These are phyloP conservation scores for Lasioglossum baleicum DNA, from an alignment of 1,140 invertebrate genomes.

Conservation along the genomic window DNA sequence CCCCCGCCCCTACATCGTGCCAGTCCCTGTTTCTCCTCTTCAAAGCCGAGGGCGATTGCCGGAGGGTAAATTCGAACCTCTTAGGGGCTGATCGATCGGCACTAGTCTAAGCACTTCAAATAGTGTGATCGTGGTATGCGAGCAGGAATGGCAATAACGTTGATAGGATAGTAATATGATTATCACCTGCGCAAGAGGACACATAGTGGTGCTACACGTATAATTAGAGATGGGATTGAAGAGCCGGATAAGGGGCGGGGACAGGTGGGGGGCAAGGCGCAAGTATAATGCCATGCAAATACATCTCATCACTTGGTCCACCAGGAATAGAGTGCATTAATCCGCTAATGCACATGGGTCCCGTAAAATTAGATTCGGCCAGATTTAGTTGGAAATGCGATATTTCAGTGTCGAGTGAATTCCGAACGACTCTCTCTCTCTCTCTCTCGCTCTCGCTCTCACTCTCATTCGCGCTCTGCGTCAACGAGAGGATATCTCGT, in stretches of 20 bases:
- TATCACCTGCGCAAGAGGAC: constrained; percentile 72
- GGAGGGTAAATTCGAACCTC: constrained; percentile 59
- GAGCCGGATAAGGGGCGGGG: constrained; percentile 45
- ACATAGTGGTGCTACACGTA: constrained; percentile 70
- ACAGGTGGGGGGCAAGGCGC: constrained; percentile 39
- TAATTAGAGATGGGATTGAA: constrained; percentile 73
- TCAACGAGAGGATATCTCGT: constrained; percentile 1
- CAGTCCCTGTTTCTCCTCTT: constrained; percentile 21
- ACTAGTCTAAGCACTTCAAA: constrained; percentile 72
- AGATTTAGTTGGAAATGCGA: constrained; percentile 74
- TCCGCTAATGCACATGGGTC: constrained; percentile 75
- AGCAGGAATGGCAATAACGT: constrained; percentile 74
- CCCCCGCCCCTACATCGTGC: not conserved
- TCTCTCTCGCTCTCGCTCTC: too few species aligned
- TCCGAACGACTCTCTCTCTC: constrained; percentile 44
- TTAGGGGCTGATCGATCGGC: constrained; percentile 61
- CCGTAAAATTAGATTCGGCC: constrained; percentile 75
- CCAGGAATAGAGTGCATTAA: constrained; percentile 75
- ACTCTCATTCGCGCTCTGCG: not conserved
- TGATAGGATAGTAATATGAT: constrained; percentile 77
- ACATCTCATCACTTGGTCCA: constrained; percentile 71
- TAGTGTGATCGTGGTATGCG: constrained; percentile 66
- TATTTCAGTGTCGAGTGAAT: constrained; percentile 69
- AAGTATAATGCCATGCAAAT: constrained; percentile 76
- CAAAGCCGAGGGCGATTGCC: constrained; percentile 38